Base-by-base conservation (phyloP, 2,113 vertebrate genomes). In the Zootoca vivipara region DNA sequence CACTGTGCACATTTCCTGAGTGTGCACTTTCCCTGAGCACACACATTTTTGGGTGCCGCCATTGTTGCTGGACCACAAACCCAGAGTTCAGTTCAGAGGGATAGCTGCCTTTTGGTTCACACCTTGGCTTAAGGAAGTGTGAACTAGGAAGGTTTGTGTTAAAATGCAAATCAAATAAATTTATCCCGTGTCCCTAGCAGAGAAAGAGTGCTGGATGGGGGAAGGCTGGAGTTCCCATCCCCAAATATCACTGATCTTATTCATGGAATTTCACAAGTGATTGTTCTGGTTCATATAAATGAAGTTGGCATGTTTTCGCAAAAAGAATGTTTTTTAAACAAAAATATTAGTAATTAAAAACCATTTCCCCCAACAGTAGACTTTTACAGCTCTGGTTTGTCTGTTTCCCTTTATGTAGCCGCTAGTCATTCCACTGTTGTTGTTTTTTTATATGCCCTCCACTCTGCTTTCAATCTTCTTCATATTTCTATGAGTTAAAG, bases 401-500 rank as follows among this genome's bases (percentile, higher is more conserved):
- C 92, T 89, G 82, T 0, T 0, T 89, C 90, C 84, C 94, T 95
- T 88, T 93, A 91, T 96, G 94, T 94, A 95, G 93, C 94, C 95
- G 92, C 87, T 93, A 92, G 89, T 94, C 89, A 93, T 95, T 91
- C 95, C 92, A 88, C 64, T 91, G 91, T 88, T 93, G 83, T 90
- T 91, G 84, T 92, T 93, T 78, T 78, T 85, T 87, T 38, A 40
- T 42, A 64, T 85, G 78, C 89, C 91, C 90, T 95, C 87, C 82
- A 20, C 92, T 94, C 94, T 95, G 86, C 22, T 92, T 91, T 96
- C 93, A 93, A 87, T 91, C 85, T 85, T 95, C 90, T 95, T 96
- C 94, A 91, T 95, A 96, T 97, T 96, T 96, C 95, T 95, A 94
- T 91, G 93, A 94, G 92, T 94, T 77, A 95, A 96, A 96, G 95